phyloP scores from a whole-genome alignment of 1,140 invertebrate genomes.

The Procambarus virginalis region DNA sequence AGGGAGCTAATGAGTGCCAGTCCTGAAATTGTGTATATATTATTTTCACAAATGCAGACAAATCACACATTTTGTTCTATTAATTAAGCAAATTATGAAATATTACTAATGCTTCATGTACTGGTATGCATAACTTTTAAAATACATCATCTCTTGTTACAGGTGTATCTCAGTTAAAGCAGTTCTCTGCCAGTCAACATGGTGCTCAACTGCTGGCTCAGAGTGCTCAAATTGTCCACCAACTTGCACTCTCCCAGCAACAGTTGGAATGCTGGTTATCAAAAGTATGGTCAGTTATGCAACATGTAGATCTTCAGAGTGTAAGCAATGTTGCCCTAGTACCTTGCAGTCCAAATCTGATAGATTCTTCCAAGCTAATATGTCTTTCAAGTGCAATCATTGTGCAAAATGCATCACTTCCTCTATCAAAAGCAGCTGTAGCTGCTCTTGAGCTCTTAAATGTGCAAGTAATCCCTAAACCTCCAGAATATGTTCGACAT shows the following conservation, averaged over 20 bases:
- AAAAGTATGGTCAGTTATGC: not conserved
- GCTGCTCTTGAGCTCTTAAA: not conserved
- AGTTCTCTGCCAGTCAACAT: not conserved
- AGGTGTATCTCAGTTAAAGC: not conserved
- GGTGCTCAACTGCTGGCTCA: not conserved
- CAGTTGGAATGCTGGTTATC: not conserved
- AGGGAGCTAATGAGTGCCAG: too few relatives aligned
- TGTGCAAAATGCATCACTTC: not conserved
- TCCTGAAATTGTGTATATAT: too few relatives aligned
- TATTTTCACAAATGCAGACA: too few relatives aligned
- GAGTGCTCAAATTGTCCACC: not conserved
- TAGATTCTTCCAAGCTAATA: not conserved
- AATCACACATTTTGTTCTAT: too few relatives aligned
- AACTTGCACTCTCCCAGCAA: not conserved
- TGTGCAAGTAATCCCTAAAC: not conserved
- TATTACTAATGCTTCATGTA: too few relatives aligned
- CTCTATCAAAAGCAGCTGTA: not conserved
- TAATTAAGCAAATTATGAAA: too few relatives aligned
- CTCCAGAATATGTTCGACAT: not conserved
- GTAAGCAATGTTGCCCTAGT: not conserved
- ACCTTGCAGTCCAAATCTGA: not conserved
- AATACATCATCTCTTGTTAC: not conserved
- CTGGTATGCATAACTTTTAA: too few relatives aligned
- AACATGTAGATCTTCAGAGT: not conserved
- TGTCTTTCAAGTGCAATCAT: not conserved